Percentiles rank a stretch among this genome's conserved stretches.
These are phyloP conservation scores for Alexandromys fortis DNA, from an alignment of 2,113 vertebrate species.

Conservation along the genomic window DNA sequence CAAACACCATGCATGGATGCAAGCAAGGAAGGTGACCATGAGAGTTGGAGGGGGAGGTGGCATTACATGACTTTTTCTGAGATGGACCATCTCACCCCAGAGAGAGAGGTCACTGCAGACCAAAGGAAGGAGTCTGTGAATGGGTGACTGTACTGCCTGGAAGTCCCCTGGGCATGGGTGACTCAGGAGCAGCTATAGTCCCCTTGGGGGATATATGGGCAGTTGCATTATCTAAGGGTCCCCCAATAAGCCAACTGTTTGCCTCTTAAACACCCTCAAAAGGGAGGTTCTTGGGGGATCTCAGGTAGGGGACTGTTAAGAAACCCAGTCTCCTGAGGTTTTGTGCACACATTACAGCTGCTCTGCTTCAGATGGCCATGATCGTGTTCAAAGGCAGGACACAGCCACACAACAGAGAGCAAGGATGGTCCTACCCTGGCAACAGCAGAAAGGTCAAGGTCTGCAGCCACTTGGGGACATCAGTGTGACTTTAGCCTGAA, in stretches of 20 bases:
- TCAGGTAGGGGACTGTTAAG: background rate
- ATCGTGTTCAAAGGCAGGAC: background rate
- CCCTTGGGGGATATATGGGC: too few species aligned
- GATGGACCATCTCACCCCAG: background rate
- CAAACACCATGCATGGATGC: background rate
- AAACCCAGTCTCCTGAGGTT: background rate
- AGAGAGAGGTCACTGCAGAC: background rate
- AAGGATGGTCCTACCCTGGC: background rate
- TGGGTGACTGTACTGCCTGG: too few species aligned
- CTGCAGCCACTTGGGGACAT: background rate
- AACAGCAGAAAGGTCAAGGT: accelerated
- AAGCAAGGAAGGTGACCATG: accelerated
- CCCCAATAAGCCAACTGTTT: background rate
- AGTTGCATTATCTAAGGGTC: background rate
- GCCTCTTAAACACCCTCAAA: too few species aligned
- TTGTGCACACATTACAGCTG: background rate
- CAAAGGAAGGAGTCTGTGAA: background rate
- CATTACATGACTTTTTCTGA: background rate
- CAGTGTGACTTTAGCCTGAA: accelerated
- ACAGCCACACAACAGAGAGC: background rate
- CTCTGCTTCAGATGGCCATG: background rate
- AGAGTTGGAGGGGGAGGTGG: accelerated
- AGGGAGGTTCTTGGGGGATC: background rate
- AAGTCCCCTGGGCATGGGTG: background rate
- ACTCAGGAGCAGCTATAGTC: background rate